These are phyloP conservation scores for Sinonovacula constricta DNA, from an alignment of 1,140 invertebrate genomes.

Conservation along the genomic window DNA sequence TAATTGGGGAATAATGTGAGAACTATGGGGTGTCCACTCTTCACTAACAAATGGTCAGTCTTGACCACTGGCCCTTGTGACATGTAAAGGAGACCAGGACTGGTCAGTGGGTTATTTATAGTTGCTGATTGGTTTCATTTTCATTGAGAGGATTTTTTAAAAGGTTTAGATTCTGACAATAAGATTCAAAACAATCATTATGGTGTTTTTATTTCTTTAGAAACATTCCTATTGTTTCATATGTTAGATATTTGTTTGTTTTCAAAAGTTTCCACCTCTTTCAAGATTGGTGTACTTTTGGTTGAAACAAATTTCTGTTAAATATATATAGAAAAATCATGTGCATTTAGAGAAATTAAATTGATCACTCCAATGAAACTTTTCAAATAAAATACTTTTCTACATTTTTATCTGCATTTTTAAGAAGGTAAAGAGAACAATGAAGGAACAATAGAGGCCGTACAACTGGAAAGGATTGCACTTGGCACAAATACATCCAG, in stretches of 20 bases:
- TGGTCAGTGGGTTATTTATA: constrained; percentile 12
- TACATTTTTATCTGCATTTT: no score
- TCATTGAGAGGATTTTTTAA: neutral
- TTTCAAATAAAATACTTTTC: no score
- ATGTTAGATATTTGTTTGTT: neutral
- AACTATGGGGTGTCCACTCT: constrained; percentile 41
- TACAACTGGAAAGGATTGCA: no score
- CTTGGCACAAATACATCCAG: no score
- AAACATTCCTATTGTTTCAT: neutral
- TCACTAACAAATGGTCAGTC: constrained; percentile 20
- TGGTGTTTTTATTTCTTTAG: neutral
- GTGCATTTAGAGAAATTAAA: no score
- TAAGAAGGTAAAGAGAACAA: no score
- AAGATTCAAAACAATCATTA: neutral
- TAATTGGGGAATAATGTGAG: constrained; percentile 53
- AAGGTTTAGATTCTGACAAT: neutral
- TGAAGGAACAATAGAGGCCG: no score
- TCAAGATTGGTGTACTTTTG: neutral
- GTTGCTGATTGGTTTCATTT: neutral
- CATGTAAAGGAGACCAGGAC: neutral
- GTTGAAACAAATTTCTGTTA: neutral
- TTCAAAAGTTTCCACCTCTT: neutral
- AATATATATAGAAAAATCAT: no score
- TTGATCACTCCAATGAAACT: no score
- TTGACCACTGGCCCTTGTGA: constrained; percentile 28